Conservation (phyloP, 2,797 vertebrate genomes). For the Propithecus perrieri region DNA sequence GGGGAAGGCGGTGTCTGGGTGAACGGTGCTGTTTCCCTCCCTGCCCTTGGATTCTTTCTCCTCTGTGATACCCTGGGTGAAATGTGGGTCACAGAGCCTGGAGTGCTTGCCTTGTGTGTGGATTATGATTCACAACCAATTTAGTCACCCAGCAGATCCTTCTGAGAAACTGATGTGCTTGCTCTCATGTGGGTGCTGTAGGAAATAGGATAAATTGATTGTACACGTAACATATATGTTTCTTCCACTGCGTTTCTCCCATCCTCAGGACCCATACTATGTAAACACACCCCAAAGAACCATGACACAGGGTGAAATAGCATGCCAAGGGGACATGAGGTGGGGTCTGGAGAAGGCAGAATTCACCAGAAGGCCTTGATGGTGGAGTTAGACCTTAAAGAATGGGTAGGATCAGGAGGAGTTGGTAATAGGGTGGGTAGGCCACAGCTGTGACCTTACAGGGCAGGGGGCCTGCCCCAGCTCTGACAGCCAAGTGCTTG, state of each 20-base stretch:
- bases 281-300: not conserved
- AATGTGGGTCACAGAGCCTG: not conserved
- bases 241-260: not conserved
- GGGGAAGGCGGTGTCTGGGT: not conserved
- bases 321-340: not conserved
- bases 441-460: not conserved
- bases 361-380: not conserved
- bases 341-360: not conserved
- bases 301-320: not conserved
- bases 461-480: too few relatives aligned
- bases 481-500: not conserved
- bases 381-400: not conserved
- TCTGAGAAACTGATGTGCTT: not conserved
- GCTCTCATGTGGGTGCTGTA: not conserved
- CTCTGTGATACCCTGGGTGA: not conserved
- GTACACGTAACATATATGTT: fast-evolving
- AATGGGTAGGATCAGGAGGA: not conserved
- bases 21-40: not conserved
- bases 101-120: not conserved
- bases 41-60: not conserved
- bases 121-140: not conserved
- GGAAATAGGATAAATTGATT: not conserved
- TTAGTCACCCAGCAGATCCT: not conserved
- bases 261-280: not conserved
- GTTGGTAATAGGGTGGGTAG: not conserved